A percentile compares a stretch with the other conserved stretches of the same genome.
phyloP scores from a whole-genome alignment of 64 coral and sea anemone genomes.

The Cladopsammia gracilis region DNA sequence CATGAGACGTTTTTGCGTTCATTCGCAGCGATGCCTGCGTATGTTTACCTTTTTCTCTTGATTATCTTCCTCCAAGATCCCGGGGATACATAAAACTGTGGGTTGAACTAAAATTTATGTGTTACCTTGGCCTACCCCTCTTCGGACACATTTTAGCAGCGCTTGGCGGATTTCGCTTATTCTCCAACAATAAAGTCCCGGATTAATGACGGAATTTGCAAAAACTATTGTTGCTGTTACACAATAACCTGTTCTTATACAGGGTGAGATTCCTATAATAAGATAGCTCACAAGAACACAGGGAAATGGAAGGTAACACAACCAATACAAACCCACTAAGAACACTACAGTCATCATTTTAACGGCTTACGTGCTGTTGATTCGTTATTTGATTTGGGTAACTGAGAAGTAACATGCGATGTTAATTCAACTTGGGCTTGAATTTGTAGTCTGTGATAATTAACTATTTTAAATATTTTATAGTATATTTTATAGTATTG shows the following conservation, averaged over 20 bases:
- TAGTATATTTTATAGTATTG: background rate
- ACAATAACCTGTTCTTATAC: background rate
- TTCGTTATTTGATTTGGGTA: background rate
- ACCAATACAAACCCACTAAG: background rate
- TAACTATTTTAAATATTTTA: background rate
- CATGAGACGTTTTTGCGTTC: no score
- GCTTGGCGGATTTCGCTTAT: constrained; percentile 2
- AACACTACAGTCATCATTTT: background rate
- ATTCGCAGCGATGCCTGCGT: no score
- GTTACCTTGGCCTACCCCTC: no score
- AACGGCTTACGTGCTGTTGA: background rate
- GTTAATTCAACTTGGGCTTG: background rate
- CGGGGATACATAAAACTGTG: no score
- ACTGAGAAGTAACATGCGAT: no score
- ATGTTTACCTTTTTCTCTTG: no score
- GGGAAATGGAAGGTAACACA: background rate
- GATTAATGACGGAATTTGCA: background rate
- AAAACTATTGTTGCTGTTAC: background rate
- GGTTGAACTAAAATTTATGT: no score
- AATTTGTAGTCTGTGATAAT: background rate
- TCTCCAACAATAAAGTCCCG: constrained; percentile 8
- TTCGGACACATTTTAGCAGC: background rate
- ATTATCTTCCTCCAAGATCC: no score
- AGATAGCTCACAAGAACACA: background rate
- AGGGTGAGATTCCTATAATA: background rate